A percentile compares a stretch with the other conserved stretches of the same genome.
Evolutionary conservation across 1,140 invertebrate genomes (phyloP).

Genomic region (Leptestheria dahalacensis): DNA sequence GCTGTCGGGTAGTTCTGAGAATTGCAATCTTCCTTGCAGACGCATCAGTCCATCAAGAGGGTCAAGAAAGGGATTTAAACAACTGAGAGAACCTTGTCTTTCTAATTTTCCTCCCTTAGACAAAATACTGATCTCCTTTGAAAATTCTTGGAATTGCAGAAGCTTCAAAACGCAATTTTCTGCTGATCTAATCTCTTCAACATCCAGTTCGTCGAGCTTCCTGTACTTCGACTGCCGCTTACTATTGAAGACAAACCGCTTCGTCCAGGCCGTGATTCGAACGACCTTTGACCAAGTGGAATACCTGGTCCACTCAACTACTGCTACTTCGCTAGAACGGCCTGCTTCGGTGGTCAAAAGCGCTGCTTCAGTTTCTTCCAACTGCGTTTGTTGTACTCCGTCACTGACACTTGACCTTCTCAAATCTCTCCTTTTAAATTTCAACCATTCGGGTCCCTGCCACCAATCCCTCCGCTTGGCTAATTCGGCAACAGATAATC

Average conservation of each 20-base stretch:
- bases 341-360: not conserved
- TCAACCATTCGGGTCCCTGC: slow-evolving; percentile 14
- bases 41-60: not conserved
- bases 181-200: not conserved
- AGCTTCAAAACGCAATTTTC: not conserved
- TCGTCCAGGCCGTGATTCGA: not conserved
- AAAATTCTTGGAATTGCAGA: not conserved
- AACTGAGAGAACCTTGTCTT: not conserved
- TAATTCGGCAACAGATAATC: slow-evolving; percentile 1
- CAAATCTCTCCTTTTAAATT: not conserved
- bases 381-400: not conserved
- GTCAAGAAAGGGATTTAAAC: not conserved
- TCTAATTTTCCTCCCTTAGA: not conserved
- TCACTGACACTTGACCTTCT: not conserved
- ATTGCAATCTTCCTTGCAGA: not conserved
- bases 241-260: not conserved
- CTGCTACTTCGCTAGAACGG: not conserved
- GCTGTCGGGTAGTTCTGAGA: not conserved
- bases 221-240: not conserved
- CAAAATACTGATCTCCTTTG: not conserved
- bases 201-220: not conserved
- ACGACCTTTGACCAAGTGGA: not conserved
- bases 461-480: slow-evolving; percentile 3
- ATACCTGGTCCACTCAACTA: not conserved
- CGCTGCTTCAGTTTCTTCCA: slow-evolving; percentile 10